These are phyloP conservation scores for Sebastes jordani DNA, from an alignment of 2,797 vertebrate genomes.

Conservation along the genomic window DNA sequence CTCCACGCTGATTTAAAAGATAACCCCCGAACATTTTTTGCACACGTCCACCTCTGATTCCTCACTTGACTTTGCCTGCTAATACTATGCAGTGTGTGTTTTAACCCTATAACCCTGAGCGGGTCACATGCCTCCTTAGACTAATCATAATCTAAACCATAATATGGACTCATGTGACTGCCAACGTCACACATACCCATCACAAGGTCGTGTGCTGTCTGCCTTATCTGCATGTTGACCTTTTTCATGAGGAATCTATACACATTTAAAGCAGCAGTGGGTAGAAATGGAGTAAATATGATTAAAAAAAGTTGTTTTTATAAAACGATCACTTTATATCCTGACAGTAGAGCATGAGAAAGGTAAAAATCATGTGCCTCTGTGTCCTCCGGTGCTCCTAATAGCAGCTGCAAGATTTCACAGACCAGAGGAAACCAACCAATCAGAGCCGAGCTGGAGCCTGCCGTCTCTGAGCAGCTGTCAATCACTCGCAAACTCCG, in stretches of 20 bases:
- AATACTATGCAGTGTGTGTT: neutral
- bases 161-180: constrained; percentile 63
- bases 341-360: too few species aligned
- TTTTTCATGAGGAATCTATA: neutral
- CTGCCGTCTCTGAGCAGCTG: too few species aligned
- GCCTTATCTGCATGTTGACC: neutral
- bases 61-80: neutral
- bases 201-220: neutral
- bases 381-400: too few species aligned
- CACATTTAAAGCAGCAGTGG: too few species aligned
- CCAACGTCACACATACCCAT: neutral
- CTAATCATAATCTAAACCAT: constrained; percentile 56
- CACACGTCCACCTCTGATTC: neutral
- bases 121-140: constrained; percentile 57
- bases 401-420: too few species aligned
- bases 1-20: neutral
- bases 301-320: too few species aligned
- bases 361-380: too few species aligned
- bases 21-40: neutral
- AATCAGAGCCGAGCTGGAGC: too few species aligned
- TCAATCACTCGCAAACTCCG: too few species aligned
- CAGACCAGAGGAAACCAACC: too few species aligned
- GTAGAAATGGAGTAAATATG: too few species aligned
- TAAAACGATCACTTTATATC: too few species aligned
- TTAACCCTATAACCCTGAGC: constrained; percentile 6